A percentile compares a stretch with the other conserved stretches of the same genome.
These are phyloP conservation scores for Etheostoma nigrum DNA, from an alignment of 2,797 vertebrate genomes.

Conservation along the genomic window DNA sequence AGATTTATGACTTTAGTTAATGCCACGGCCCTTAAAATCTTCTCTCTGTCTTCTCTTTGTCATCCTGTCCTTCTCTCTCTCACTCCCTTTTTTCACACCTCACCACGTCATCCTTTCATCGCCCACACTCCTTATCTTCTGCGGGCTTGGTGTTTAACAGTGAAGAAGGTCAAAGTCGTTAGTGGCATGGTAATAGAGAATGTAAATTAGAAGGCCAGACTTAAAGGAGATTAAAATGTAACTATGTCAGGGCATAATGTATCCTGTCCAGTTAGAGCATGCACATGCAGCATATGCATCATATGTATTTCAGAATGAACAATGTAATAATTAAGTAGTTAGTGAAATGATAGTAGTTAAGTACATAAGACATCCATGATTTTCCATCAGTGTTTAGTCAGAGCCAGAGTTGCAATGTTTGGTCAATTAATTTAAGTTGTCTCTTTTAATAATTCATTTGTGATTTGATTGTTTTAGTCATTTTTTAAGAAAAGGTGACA, in stretches of 20 bases:
- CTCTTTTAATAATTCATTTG: background rate
- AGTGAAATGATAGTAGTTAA: background rate
- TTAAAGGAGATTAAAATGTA: slow-evolving; percentile 61
- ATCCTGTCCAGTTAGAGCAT: slow-evolving; percentile 28
- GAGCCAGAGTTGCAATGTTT: background rate
- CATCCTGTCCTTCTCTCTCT: slow-evolving; percentile 59
- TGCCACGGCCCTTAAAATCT: slow-evolving; percentile 78
- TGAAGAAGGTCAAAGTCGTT: slow-evolving; percentile 81
- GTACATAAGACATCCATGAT: background rate
- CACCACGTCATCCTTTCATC: slow-evolving; percentile 15
- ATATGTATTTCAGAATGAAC: background rate
- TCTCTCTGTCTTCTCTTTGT: slow-evolving; percentile 63
- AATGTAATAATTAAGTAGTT: background rate
- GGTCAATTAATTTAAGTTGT: rapidly evolving
- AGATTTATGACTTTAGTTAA: slow-evolving; percentile 81
- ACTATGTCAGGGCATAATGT: slow-evolving; percentile 47
- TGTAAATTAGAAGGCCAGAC: slow-evolving; percentile 71
- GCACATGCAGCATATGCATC: slow-evolving; percentile 21
- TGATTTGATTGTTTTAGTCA: background rate
- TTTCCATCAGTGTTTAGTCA: background rate
- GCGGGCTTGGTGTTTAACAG: slow-evolving; percentile 63
- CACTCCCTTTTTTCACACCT: slow-evolving; percentile 20
- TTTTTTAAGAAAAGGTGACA: background rate
- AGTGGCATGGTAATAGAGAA: slow-evolving; percentile 70
- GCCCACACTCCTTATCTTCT: slow-evolving; percentile 15